These are phyloP conservation scores for Chionodraco myersi DNA, from an alignment of 2,113 vertebrate genomes.

Conservation along the genomic window DNA sequence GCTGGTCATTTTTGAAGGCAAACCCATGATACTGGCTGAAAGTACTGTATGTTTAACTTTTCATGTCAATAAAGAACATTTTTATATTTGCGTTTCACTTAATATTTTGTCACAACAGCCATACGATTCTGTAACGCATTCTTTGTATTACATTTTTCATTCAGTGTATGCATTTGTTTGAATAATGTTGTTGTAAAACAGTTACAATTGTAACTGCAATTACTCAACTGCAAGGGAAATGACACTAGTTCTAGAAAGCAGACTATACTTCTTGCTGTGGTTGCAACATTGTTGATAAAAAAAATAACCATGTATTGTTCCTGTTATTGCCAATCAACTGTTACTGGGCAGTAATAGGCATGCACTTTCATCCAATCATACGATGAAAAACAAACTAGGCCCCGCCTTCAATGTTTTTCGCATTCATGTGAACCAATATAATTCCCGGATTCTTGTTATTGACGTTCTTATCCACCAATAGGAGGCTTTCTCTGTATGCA, in stretches of 20 bases:
- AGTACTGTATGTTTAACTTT: slow-evolving; percentile 89
- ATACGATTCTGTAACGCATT: not conserved
- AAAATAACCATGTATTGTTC: slow-evolving; percentile 68
- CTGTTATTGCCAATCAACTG: slow-evolving; percentile 80
- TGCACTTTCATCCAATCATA: slow-evolving; percentile 76
- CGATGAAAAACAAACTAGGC: slow-evolving; percentile 73
- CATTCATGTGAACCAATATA: slow-evolving; percentile 63
- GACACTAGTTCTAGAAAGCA: not conserved
- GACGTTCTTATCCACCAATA: slow-evolving; percentile 74
- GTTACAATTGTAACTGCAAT: not conserved
- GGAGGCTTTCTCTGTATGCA: slow-evolving; percentile 57
- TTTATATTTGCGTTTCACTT: slow-evolving; percentile 82
- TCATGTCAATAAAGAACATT: slow-evolving; percentile 95
- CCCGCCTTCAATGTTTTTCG: slow-evolving; percentile 42
- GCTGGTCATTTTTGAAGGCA: slow-evolving; percentile 83
- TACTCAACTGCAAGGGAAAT: not conserved
- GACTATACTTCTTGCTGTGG: slow-evolving; percentile 16
- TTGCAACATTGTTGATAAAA: slow-evolving; percentile 58
- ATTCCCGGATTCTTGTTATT: slow-evolving; percentile 9
- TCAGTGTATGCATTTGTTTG: not conserved
- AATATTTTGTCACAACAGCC: slow-evolving; percentile 3
- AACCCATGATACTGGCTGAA: slow-evolving; percentile 85
- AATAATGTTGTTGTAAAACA: not conserved
- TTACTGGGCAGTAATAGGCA: slow-evolving; percentile 77
- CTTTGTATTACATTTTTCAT: not conserved